Conservation (phyloP, 1,140 invertebrate genomes). For the Nautilus pompilius region DNA sequence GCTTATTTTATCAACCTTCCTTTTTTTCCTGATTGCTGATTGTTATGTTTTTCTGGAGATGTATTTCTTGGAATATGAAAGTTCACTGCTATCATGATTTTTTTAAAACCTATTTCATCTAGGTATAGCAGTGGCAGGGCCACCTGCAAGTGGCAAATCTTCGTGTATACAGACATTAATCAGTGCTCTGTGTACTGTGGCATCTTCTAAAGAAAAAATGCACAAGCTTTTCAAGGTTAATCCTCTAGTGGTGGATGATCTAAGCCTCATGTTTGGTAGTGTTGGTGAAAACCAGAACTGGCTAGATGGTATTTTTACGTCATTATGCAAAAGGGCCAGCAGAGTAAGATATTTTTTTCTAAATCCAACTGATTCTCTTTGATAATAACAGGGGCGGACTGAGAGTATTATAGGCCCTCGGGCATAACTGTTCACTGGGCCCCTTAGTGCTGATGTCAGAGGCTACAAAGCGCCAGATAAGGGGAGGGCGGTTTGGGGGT, state of each 20-base stretch:
- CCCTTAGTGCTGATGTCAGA: too few species aligned
- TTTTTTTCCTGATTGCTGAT: too few species aligned
- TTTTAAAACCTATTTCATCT: neutral
- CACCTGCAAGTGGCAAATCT: conserved; percentile 54
- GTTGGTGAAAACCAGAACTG: conserved; percentile 49
- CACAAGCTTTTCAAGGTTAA: conserved; percentile 52
- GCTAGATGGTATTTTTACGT: conserved; percentile 54
- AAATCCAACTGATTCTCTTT: too few species aligned
- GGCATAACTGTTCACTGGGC: too few species aligned
- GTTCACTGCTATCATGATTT: too few species aligned
- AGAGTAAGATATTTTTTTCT: conserved; percentile 40
- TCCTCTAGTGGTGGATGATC: conserved; percentile 51
- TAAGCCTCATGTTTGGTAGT: conserved; percentile 49
- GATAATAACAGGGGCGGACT: too few species aligned
- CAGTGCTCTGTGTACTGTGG: conserved; percentile 46
- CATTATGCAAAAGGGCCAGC: conserved; percentile 50
- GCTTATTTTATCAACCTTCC: too few species aligned
- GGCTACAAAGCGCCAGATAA: too few species aligned
- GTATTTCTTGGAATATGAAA: too few species aligned
- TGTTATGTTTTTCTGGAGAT: too few species aligned
- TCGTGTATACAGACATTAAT: conserved; percentile 49
- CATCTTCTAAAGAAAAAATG: conserved; percentile 32
- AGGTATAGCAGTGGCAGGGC: conserved; percentile 53
- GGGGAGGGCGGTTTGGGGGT: too few species aligned
- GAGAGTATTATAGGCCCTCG: too few species aligned